Evolutionary conservation across 2,113 vertebrate genomes (phyloP), one percentile per base, ranked within the genome.

Genomic region (Nerophis lumbriciformis): DNA sequence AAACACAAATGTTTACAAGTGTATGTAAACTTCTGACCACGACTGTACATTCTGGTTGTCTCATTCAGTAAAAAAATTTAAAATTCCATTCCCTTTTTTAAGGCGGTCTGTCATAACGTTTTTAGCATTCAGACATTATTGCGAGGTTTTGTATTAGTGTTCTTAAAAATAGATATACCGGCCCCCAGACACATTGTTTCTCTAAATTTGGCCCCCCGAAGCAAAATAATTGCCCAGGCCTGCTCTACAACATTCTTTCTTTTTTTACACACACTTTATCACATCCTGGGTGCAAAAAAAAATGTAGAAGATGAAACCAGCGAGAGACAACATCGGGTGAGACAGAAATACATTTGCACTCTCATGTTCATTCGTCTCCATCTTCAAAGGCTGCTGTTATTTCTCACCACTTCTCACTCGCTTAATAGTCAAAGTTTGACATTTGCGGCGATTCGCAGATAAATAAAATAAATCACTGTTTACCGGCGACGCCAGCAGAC

Each of bases 361-460:
- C 37, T 38, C 15, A 12, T 48, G 61, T 63, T 63, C 68, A 64
- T 73, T 73, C 64, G 53, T 70, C 48, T 62, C 11, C 13, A 3
- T 68, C 58, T 44, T 10, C 72, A 66, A 72, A 73, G 50, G 38
- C 55, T 55, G 48, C 51, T 66, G 69, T 61, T 71, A 36, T 76
- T 68, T 44, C 54, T 72, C 42, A 60, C 64, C 78, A 69, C 38
- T 57, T 4, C 2, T 65, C n/a, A 48, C 48, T 81, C 47, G 38
- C 39, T 85, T 80, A 68, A 73, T 68, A 84, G 83, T 82, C 75
- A 79, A 71, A 77, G 65, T 77, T 59, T 83, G 80, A 76, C 83
- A 79, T 84, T 85, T 83, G 59, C 45, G 61, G 59, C 60, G 65
- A 85, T 79, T 65, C 78, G 62, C 68, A 61, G 66, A 79, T 78